Evolutionary conservation across 2,888 invertebrate species (phyloP), one percentile per base, ranked within the genome.

Genomic region (Agrotis clavis): DNA sequence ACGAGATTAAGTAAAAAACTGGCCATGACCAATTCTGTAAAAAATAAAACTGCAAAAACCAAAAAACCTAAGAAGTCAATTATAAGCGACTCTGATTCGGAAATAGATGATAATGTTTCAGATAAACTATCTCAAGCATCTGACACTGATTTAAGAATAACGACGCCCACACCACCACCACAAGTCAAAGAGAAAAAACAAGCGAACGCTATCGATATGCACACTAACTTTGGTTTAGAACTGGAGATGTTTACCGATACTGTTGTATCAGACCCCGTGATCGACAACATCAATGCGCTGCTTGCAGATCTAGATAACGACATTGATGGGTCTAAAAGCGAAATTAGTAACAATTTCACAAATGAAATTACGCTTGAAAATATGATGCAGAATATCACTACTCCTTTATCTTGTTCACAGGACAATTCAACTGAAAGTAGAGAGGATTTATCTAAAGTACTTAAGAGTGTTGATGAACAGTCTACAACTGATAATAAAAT

Each of bases 241-340:
- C 75, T 94, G 53, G 95, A 93, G 84, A 90, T 94, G 71, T 95
- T 95, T 89, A 71, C 92, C 51, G 95, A 95, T 79, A 94, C 91
- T 81, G 86, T 93, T 67, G 88, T 82, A 9, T 87, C 92, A 11
- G 93, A 94, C 77, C 89, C 91, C 50, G 92, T 91, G n/a, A 90
- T 94, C 69, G 92, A 92, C 67, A 94, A 94, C 81, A 95, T 95
- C 30, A 94, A 92, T 85, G 92, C 91, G 45, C 86, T 94, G 21
- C 95, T 95, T 81, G 95, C 93, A 45, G 91, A 93, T 80, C 88
- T 95, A 54, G 94, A 95, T 79, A 88, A 92, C 70, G 94, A 94
- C 67, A 81, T 94, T 45, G 89, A 91, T 78, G 74, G 86, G 16
- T 75, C 90, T 53, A 93, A 91, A 87, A 86, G 74, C 66, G 88